Evolutionary conservation across 2,888 invertebrate genomes (phyloP).

Genomic region (Caenorhabditis sp.): DNA sequence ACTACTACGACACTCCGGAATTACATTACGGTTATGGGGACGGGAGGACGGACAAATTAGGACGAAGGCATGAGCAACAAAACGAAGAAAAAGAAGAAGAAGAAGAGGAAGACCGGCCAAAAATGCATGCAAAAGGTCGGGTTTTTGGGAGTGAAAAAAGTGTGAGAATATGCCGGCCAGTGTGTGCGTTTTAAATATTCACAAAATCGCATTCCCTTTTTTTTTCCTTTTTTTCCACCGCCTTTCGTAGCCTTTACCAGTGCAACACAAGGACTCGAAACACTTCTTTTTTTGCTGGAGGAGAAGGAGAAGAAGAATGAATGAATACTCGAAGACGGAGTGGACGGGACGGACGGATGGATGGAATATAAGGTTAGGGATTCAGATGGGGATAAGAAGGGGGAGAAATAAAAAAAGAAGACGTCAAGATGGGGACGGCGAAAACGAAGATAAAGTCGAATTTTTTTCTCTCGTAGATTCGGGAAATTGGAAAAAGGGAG

Average conservation of each 20-base stretch:
- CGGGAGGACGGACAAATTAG: not conserved
- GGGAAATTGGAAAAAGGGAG: not conserved
- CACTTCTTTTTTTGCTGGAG: not conserved
- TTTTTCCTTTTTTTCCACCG: slow-evolving; percentile 20
- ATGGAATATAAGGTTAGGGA: not conserved
- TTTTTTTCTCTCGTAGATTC: not conserved
- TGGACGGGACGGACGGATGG: slow-evolving; percentile 9
- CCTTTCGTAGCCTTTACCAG: no score
- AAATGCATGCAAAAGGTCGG: no score
- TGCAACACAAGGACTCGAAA: no score
- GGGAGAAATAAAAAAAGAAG: no score
- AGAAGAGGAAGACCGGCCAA: slow-evolving; percentile 12
- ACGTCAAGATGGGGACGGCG: no score
- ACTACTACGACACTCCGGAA: not conserved
- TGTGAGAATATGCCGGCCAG: slow-evolving; percentile 29
- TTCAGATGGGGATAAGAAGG: not conserved
- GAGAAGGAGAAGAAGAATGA: slow-evolving; percentile 9
- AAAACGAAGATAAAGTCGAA: slow-evolving; percentile 1
- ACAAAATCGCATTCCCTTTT: slow-evolving; percentile 61
- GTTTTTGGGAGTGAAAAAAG: no score
- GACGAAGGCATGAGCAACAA: slow-evolving; percentile 1
- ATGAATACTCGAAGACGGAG: slow-evolving; percentile 12
- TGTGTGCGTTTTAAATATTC: slow-evolving; percentile 60
- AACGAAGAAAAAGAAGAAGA: slow-evolving; percentile 14
- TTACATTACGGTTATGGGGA: no score